Percentiles rank a stretch among this genome's conserved stretches.
Conservation (phyloP, 2,113 vertebrate genomes). For the Sorex fumeus region DNA sequence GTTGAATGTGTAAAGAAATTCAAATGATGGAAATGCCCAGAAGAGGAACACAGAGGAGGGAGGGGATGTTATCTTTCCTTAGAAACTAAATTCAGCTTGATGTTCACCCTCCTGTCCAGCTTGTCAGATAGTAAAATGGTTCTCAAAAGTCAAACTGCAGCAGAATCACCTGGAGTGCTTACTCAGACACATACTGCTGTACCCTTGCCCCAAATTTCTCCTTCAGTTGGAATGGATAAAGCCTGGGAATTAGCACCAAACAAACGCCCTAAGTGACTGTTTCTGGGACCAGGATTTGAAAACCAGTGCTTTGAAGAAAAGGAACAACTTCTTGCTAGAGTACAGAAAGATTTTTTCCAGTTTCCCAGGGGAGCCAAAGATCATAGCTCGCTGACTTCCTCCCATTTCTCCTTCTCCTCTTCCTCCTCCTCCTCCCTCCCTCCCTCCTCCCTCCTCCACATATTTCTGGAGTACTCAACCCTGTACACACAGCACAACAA, state of each 20-base stretch:
- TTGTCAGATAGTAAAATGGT: neutral
- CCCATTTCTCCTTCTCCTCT: neutral
- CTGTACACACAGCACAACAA: neutral
- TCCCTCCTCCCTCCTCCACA: neutral
- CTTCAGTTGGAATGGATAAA: neutral
- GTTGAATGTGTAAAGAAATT: neutral
- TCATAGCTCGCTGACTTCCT: neutral
- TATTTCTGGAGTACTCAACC: neutral
- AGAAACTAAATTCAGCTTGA: neutral
- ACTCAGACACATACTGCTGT: neutral
- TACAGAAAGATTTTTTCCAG: neutral
- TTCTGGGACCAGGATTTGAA: neutral
- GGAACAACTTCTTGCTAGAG: neutral
- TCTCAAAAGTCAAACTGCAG: neutral
- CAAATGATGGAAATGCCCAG: neutral
- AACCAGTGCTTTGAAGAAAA: conserved; percentile 16
- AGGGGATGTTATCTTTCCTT: neutral
- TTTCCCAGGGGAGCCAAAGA: neutral
- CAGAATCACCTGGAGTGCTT: neutral
- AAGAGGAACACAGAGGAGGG: neutral
- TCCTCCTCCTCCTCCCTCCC: neutral
- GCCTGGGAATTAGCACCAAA: neutral
- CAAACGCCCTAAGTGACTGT: too few relatives aligned
- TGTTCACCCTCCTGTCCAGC: neutral
- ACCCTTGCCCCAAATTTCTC: neutral